Base-by-base conservation (phyloP, 92 coral and sea anemone species). In the Montipora capitata region DNA sequence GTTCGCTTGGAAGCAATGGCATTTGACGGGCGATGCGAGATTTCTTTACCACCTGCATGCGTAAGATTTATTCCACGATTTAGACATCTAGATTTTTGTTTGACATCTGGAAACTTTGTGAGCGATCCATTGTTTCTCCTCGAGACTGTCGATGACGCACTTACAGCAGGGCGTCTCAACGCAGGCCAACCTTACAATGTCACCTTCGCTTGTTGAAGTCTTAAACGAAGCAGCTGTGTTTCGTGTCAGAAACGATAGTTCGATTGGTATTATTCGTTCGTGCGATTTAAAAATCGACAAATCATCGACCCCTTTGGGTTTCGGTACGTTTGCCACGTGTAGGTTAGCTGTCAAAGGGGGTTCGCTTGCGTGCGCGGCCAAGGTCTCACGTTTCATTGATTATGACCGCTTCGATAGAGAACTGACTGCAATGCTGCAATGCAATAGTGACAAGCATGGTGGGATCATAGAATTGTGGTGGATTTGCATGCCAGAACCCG, bases 381-480 rank as follows among this genome's bases (percentile, higher is more conserved):
- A 76, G 52, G 39, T 76, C 10, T 27, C 16, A 18, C 44, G 48
- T 1, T 76, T 27, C 7, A 20, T 76, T n/a, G 40, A 76, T 40
- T 76, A 76, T 52, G 81, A 76, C 10, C 49, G n/a, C 12, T 76
- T 76, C 16, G 68, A 76, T 68, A 76, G 68, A 18, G 81, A 76
- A 12, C 12, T 76, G 20, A 39, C 20, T 3, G 81, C 81, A 4
- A 76, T 76, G 81, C 7, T 76, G 67, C 9, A 9, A 5, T 76
- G 81, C 12, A 76, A 76, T 59, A 45, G 66, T 27, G 49, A 10
- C 48, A 13, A n/a, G 64, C 4, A 76, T 58, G 16, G 5, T 4
- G 11, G 7, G 4, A 7, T 76, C 51, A 68, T 76, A 27, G 8
- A 10, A 56, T 40, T 76, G 48, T 10, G 27, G 10, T 76, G 68